These are phyloP conservation scores for Epirrita christyi DNA, from an alignment of 2,888 invertebrate genomes.

Conservation along the genomic window DNA sequence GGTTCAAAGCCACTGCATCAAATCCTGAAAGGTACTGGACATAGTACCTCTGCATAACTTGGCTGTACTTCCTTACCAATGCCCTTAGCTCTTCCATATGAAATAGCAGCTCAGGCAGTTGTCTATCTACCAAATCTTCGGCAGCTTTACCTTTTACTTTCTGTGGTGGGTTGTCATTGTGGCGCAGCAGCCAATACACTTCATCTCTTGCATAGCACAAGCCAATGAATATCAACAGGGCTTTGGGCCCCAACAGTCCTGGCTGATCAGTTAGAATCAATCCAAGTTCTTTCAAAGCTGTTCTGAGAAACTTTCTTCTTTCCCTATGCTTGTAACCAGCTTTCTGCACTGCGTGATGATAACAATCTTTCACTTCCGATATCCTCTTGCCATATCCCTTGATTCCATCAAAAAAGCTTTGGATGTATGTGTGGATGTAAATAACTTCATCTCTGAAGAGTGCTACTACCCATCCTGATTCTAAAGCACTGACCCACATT, in stretches of 20 bases:
- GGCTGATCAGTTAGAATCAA: conserved; percentile 99
- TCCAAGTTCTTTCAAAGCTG: conserved; percentile 97
- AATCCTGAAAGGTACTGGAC: conserved; percentile 98
- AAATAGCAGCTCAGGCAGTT: conserved; percentile 97
- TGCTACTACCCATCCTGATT: conserved; percentile 97
- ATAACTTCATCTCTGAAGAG: conserved; percentile 99
- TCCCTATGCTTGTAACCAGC: conserved; percentile 97
- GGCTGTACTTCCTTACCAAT: conserved; percentile 97
- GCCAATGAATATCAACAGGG: conserved; percentile 97
- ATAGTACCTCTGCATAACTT: conserved; percentile 98
- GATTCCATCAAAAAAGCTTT: conserved; percentile 96
- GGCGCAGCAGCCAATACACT: conserved; percentile 97
- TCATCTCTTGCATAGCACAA: conserved; percentile 98
- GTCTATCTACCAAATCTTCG: conserved; percentile 98
- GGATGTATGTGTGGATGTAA: conserved; percentile 96
- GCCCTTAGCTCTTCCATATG: conserved; percentile 99
- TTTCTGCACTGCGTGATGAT: conserved; percentile 94
- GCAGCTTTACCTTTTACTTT: conserved; percentile 94
- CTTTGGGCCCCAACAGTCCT: conserved; percentile 98
- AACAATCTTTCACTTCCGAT: conserved; percentile 98
- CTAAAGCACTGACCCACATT: conserved; percentile 96
- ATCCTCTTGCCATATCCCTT: conserved; percentile 97
- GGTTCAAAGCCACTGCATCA: conserved; percentile 96
- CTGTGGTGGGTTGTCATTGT: conserved; percentile 97
- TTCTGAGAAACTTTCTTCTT: conserved; percentile 97